phyloP scores from a whole-genome alignment of 2,113 vertebrate genomes.

The Chrysemys picta region DNA sequence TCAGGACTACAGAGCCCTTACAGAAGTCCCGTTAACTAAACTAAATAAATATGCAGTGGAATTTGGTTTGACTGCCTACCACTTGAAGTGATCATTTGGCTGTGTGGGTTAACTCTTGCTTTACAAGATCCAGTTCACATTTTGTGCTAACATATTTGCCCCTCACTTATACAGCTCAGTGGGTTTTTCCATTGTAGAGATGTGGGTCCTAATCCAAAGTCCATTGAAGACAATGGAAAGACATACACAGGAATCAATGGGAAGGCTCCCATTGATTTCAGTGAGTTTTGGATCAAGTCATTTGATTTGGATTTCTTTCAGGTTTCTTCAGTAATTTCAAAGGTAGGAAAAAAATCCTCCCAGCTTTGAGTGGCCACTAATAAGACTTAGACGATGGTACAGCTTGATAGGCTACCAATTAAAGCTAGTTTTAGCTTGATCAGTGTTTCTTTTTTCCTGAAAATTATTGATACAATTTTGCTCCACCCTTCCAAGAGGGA shows the following conservation, averaged over 20 bases:
- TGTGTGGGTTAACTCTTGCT: not conserved
- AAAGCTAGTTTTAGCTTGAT: not conserved
- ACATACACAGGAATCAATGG: not conserved
- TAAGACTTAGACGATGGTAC: not conserved
- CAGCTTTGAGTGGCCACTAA: accelerated
- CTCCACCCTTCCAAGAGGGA: not conserved
- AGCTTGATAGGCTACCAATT: not conserved
- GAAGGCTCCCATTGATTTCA: not conserved
- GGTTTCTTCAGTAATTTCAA: not conserved
- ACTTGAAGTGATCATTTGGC: not conserved
- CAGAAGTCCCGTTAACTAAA: not conserved
- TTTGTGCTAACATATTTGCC: not conserved
- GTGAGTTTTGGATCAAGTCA: not conserved
- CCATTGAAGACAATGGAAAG: not conserved
- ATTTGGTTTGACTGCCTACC: not conserved
- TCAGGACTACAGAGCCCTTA: not conserved
- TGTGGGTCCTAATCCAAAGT: not conserved
- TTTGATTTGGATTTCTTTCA: not conserved
- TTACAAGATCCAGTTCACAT: not conserved
- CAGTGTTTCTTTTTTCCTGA: not conserved
- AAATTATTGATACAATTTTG: not conserved
- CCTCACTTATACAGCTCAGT: accelerated
- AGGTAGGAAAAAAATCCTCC: not conserved
- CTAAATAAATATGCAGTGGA: not conserved
- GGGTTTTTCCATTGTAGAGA: not conserved